Evolutionary conservation across 2,797 vertebrate genomes (phyloP).

Genomic region (Lithobates sylvaticus): DNA sequence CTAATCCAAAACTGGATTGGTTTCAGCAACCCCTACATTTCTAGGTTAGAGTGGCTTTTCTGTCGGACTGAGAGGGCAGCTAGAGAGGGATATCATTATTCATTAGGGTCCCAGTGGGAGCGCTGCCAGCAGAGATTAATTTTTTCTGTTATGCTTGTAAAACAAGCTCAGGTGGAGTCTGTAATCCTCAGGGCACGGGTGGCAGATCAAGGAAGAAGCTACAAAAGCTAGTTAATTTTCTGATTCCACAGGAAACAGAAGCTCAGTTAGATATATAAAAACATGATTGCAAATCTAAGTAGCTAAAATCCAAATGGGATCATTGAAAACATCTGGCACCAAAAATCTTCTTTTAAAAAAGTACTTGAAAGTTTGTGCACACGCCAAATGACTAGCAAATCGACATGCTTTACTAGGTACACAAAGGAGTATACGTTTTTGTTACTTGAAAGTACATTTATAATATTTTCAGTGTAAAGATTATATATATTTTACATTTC

Average conservation of each 20-base stretch:
- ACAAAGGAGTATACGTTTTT: not conserved
- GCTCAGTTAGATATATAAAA: conserved; percentile 87
- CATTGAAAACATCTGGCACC: conserved; percentile 83
- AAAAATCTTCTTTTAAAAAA: conserved; percentile 79
- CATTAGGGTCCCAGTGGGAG: conserved; percentile 86
- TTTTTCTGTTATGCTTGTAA: conserved; percentile 89
- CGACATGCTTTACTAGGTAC: not conserved
- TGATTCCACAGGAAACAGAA: conserved; percentile 86
- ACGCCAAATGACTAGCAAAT: conserved; percentile 69
- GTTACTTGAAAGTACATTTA: not conserved
- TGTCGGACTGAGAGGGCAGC: conserved; percentile 87
- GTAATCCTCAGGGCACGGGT: conserved; percentile 87
- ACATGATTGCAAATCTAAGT: conserved; percentile 88
- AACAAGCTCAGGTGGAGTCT: conserved; percentile 89
- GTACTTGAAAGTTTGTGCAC: conserved; percentile 75
- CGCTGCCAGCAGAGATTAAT: conserved; percentile 87
- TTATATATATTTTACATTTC: not conserved
- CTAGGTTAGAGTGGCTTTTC: conserved; percentile 86
- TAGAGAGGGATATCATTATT: conserved; percentile 88
- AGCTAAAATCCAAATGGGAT: conserved; percentile 86
- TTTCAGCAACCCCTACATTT: conserved; percentile 83
- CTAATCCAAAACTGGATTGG: conserved; percentile 88
- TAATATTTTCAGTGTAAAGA: not conserved
- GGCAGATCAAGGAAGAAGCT: conserved; percentile 89
- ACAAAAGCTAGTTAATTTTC: conserved; percentile 90